Conservation (phyloP, 2,797 vertebrate species). For the Sarcoramphus papa region DNA sequence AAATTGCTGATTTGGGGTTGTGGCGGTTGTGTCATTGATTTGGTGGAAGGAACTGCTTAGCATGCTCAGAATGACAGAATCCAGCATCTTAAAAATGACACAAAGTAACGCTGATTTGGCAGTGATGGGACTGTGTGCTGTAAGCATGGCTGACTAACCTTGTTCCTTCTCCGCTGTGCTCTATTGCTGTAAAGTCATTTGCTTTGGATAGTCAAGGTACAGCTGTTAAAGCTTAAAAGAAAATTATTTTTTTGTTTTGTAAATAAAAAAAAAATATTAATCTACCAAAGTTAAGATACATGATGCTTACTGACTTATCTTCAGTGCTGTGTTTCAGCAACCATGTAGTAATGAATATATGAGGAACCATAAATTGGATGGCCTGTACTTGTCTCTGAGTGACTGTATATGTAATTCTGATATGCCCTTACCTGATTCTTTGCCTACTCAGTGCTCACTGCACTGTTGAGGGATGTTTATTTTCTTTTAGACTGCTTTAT, state of each 20-base stretch:
- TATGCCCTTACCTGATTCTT: background rate
- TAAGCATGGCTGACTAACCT: background rate
- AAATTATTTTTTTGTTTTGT: background rate
- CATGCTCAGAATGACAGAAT: background rate
- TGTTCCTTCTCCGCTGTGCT: accelerated
- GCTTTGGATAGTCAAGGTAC: background rate
- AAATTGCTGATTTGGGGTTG: background rate
- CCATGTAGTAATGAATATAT: background rate
- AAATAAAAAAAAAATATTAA: background rate
- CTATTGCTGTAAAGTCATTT: background rate
- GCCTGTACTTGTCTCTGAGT: background rate
- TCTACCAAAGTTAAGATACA: background rate
- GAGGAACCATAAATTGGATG: background rate
- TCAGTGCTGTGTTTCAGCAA: background rate
- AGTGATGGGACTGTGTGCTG: background rate
- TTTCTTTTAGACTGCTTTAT: background rate
- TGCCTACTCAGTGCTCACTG: background rate
- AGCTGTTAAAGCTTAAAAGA: background rate
- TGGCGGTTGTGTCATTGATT: background rate
- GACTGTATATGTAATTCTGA: background rate
- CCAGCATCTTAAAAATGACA: too few species aligned
- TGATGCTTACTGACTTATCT: background rate
- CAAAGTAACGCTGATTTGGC: too few species aligned
- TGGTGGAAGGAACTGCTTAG: background rate
- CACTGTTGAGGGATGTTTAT: background rate